Base-by-base conservation (phyloP, 2,797 vertebrate species). In the Acrocephalus scirpaceus region DNA sequence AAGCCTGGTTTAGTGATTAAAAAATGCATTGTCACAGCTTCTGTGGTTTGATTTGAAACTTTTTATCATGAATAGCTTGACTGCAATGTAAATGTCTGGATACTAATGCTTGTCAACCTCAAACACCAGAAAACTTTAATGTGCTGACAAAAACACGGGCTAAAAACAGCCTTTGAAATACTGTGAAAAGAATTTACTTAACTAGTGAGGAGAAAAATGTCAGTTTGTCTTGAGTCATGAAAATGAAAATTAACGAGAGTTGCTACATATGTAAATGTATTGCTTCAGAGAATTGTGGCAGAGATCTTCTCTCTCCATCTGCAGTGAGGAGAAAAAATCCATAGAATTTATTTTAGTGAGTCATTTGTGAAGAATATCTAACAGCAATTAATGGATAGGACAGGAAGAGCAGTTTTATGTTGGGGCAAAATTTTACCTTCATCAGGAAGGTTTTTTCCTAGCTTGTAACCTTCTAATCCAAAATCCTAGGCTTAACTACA, bases 171-270 rank as follows among this genome's bases (percentile, higher is more conserved):
- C 62, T 92, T 94, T 94, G 95, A 96, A 96, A 93, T 58, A 34
- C 6, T 38, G 54, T 88, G 79, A 71, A 51, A 89, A 92, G 44
- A 87, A 86, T 91, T 82, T 88, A 84, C 51, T 95, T 51, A 77
- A 88, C 61, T 69, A 74, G 60, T 32, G 53, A 91, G 70, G 78
- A 78, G 48, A 84, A 60, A 92, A 93, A 85, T 80, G 85, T 79
- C 85, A 92, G 67, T 92, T 93, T 93, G 66, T 79, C 77, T 94
- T 75, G 81, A 92, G 69, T 93, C 19, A 30, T 26, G 61, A 57
- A 89, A 86, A 92, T 90, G 54, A 88, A 94, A 96, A 88, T 92
- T 95, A 96, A 95, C 92, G 73, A 85, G 84, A 44, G 44, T 62
- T 78, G 51, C 40, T 90, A 60, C 54, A 58, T 86, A 94, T 92